A percentile compares a stretch with the other conserved stretches of the same genome.
These are phyloP conservation scores for Pristionchus fissidentatus DNA, from an alignment of 2,888 invertebrate genomes.

Conservation along the genomic window DNA sequence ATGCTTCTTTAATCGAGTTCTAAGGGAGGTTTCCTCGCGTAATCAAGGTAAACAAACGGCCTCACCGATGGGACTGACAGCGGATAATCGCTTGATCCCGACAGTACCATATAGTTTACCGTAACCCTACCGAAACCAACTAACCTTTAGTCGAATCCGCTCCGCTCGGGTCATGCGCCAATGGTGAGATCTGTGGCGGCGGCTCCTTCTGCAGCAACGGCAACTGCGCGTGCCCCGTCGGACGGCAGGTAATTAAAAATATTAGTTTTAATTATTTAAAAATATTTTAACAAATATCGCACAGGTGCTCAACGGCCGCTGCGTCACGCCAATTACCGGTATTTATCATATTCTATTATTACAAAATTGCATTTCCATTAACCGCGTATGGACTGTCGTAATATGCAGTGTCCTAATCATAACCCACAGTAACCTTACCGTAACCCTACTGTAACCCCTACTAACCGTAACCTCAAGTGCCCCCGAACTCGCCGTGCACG, in stretches of 20 bases:
- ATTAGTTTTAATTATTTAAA: neutral
- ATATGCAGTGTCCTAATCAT: neutral
- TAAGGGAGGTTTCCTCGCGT: no score
- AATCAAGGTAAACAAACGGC: no score
- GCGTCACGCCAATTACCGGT: conserved; percentile 74
- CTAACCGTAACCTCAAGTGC: conserved; percentile 62
- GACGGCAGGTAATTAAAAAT: conserved; percentile 46
- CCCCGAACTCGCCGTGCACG: conserved; percentile 67
- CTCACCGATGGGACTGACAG: no score
- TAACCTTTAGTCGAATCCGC: conserved; percentile 55
- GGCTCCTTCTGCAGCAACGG: conserved; percentile 72
- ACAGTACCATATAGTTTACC: no score
- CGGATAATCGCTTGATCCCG: no score
- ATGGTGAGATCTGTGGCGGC: conserved; percentile 67
- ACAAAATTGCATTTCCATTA: neutral
- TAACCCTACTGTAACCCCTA: conserved; percentile 7
- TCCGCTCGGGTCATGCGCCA: conserved; percentile 59
- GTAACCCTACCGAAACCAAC: no score
- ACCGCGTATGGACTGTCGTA: neutral
- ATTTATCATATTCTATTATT: neutral
- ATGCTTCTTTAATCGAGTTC: no score
- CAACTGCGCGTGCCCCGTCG: conserved; percentile 60
- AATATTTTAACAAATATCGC: neutral
- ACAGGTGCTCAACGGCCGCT: conserved; percentile 68
- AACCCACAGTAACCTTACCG: neutral